These are phyloP conservation scores for Leistus spinibarbis DNA, from an alignment of 2,888 invertebrate genomes.

Conservation along the genomic window DNA sequence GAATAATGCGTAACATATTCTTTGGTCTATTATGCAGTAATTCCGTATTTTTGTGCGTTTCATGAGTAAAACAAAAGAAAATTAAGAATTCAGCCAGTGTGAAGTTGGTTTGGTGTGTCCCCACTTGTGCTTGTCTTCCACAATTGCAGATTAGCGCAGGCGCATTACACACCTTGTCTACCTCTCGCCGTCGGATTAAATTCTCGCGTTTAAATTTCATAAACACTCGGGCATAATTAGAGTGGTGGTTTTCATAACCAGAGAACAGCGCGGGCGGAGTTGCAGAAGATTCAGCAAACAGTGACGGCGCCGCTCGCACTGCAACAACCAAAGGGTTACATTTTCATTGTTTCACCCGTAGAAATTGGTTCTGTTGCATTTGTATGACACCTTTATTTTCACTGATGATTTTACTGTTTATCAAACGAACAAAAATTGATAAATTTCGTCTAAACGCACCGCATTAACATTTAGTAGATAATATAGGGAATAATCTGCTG, in stretches of 20 bases:
- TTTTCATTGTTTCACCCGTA: too few relatives aligned
- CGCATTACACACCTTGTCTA: slow-evolving; percentile 40
- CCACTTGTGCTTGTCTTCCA: not conserved
- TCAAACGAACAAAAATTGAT: too few relatives aligned
- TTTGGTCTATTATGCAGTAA: too few relatives aligned
- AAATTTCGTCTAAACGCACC: too few relatives aligned
- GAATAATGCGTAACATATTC: too few relatives aligned
- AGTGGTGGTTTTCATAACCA: not conserved
- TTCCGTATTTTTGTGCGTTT: not conserved
- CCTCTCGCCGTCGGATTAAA: slow-evolving; percentile 21
- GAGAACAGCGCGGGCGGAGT: not conserved
- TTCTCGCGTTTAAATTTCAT: slow-evolving; percentile 24
- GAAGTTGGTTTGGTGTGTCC: not conserved
- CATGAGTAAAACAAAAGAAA: not conserved
- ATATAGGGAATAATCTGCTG: too few relatives aligned
- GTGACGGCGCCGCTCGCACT: too few relatives aligned
- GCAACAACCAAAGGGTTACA: too few relatives aligned
- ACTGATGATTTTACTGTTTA: too few relatives aligned
- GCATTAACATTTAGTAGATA: too few relatives aligned
- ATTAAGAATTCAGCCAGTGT: not conserved
- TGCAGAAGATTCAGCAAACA: not conserved
- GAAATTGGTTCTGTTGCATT: too few relatives aligned
- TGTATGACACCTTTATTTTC: too few relatives aligned
- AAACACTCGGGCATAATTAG: slow-evolving; percentile 39
- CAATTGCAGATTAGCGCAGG: slow-evolving; percentile 40